Conservation (phyloP, 1,140 invertebrate genomes). For the Atopsyche davidsoni region DNA sequence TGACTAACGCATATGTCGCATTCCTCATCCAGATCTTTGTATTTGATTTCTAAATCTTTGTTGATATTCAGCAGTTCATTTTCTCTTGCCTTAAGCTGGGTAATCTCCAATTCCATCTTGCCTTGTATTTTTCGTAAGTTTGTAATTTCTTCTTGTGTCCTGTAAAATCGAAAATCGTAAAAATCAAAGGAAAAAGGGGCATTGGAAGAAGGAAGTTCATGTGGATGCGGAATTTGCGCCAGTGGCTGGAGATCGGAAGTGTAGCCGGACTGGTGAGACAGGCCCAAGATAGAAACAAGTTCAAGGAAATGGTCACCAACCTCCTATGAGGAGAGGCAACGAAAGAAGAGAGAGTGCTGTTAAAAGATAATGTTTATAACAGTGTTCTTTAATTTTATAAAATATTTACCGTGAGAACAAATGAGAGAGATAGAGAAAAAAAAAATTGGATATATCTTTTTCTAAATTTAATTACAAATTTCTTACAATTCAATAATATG, state of each 20-base stretch:
- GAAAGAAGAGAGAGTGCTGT: not conserved
- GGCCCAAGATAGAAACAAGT: too few relatives aligned
- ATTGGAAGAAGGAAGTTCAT: too few relatives aligned
- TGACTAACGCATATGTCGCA: constrained; percentile 13
- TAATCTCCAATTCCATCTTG: not conserved
- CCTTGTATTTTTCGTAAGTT: not conserved
- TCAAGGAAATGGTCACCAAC: too few relatives aligned
- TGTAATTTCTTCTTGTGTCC: not conserved
- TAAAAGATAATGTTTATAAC: too few relatives aligned
- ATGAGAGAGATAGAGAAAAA: not conserved
- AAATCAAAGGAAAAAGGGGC: too few relatives aligned
- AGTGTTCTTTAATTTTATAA: not conserved
- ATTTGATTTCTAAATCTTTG: constrained; percentile 23
- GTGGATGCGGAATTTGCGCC: too few relatives aligned
- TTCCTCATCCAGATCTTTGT: constrained; percentile 32
- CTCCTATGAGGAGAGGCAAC: too few relatives aligned
- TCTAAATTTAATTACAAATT: not conserved
- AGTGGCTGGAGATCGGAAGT: too few relatives aligned
- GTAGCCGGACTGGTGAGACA: too few relatives aligned
- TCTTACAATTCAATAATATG: too few relatives aligned
- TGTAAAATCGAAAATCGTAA: not conserved
- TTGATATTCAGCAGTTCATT: not conserved
- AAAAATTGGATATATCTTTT: not conserved
- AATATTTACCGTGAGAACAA: not conserved
- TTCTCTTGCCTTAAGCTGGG: constrained; percentile 6